A percentile compares a stretch with the other conserved stretches of the same genome.
These are phyloP conservation scores for Trypoxylon attenuatum DNA, from an alignment of 2,888 invertebrate species.

Conservation along the genomic window DNA sequence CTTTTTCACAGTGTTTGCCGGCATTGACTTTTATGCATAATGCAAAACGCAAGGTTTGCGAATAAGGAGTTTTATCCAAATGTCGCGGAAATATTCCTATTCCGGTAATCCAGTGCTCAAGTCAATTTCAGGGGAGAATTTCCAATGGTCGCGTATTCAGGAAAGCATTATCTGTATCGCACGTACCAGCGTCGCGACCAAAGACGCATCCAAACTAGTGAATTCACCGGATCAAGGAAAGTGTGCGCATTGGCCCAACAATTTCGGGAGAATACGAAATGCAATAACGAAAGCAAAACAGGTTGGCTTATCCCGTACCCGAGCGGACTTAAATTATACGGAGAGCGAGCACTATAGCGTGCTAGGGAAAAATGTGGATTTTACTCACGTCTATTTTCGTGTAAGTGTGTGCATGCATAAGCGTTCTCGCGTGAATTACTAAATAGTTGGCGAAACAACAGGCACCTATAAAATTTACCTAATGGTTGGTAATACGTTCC, in stretches of 20 bases:
- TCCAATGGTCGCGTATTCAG: too few relatives aligned
- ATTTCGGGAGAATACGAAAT: slow-evolving; percentile 50
- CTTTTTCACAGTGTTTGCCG: too few relatives aligned
- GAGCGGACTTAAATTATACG: slow-evolving; percentile 49
- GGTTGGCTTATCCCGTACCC: slow-evolving; percentile 50
- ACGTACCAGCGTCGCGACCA: neutral
- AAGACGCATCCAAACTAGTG: slow-evolving; percentile 31
- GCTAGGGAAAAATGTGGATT: slow-evolving; percentile 37
- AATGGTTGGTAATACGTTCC: too few relatives aligned
- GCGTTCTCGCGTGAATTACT: slow-evolving; percentile 30
- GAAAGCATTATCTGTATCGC: neutral
- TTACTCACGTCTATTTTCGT: slow-evolving; percentile 41
- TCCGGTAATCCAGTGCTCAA: too few relatives aligned
- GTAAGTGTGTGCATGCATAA: slow-evolving; percentile 20
- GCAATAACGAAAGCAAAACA: slow-evolving; percentile 53
- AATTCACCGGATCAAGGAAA: slow-evolving; percentile 56
- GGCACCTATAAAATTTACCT: too few relatives aligned
- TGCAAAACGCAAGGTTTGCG: too few relatives aligned
- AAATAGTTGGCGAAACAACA: slow-evolving; percentile 12
- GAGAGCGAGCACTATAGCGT: slow-evolving; percentile 24
- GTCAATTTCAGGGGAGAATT: too few relatives aligned
- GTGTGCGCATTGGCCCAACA: slow-evolving; percentile 45
- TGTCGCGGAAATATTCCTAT: too few relatives aligned
- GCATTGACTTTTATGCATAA: too few relatives aligned
- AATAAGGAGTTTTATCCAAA: too few relatives aligned